Evolutionary conservation across 2,113 vertebrate species (phyloP), one percentile per base, ranked within the genome.

Genomic region (Burhinus bistriatus): DNA sequence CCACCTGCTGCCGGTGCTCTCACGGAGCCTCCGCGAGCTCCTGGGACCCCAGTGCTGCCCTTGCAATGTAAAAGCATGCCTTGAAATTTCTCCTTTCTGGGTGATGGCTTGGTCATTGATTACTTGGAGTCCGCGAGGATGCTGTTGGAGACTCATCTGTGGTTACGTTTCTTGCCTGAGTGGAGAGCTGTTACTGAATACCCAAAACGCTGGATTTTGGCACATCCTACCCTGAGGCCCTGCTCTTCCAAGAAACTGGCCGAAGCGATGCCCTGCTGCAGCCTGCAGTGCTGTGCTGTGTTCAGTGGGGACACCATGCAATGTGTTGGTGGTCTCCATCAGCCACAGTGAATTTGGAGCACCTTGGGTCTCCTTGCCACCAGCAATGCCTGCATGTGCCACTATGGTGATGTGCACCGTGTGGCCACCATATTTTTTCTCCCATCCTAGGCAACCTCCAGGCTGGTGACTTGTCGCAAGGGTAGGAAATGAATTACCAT

Each of bases 301-400:
- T 29, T 54, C 0, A 0, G 29, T 47, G 54, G 38, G 58, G 26
- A 38, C 1, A 1, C 32, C 52, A 9, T 29, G 42, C n/a, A 65
- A 27, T 2, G 7, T 29, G 40, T 2, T 52, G 52, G 30, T 3
- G 2, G 19, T 64, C 36, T 77, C 51, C 51, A 29, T 49, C 23
- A 58, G 38, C 58, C 78, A 69, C 42, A 40, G 23, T 16, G 30
- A 59, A 44, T 82, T 32, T 42, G 40, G 36, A 89, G 25, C 29
- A 51, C 30, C 14, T 25, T 45, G 34, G 38, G 4, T 59, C 44
- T 78, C 22, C 49, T 22, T 64, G 21, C 42, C 59, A 44, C 18
- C 49, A 54, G n/a, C 64, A 54, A 6, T 36, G 45, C 58, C 70
- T 49, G 18, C 0, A 0, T 30, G 15, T 57, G 42, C 26, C 22